phyloP scores from a whole-genome alignment of 64 coral and sea anemone species.

The Hydrozoanthus tunicans region DNA sequence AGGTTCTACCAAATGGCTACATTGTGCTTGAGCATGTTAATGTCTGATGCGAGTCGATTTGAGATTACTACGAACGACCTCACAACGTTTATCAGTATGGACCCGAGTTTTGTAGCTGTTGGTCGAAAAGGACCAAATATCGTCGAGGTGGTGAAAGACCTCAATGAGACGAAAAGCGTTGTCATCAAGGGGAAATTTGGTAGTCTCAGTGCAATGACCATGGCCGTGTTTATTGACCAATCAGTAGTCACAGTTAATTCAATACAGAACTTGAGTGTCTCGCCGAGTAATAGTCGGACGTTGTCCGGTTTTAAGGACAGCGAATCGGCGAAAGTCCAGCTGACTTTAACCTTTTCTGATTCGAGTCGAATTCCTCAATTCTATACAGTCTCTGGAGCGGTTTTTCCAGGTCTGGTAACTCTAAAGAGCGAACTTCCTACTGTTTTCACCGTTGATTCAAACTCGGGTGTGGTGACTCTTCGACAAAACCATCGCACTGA shows the following conservation, averaged over 20 bases:
- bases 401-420: conserved; percentile 63
- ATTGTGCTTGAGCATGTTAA: conserved; percentile 50
- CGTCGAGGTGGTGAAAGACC: conserved; percentile 13
- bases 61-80: conserved; percentile 49
- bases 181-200: conserved; percentile 29
- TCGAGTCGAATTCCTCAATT: conserved; percentile 45
- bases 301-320: conserved; percentile 61
- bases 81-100: conserved; percentile 55
- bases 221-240: background rate
- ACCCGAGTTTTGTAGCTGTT: conserved; percentile 23
- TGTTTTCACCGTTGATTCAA: conserved; percentile 62
- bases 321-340: conserved; percentile 47
- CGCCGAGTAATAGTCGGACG: conserved; percentile 18
- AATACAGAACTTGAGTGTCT: conserved; percentile 22
- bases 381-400: conserved; percentile 32
- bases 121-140: conserved; percentile 53
- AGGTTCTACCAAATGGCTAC: conserved; percentile 50
- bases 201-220: background rate
- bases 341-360: conserved; percentile 57
- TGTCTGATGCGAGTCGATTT: conserved; percentile 38
- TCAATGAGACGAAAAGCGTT: background rate
- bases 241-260: conserved; percentile 28
- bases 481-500: conserved; percentile 47
- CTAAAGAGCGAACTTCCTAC: conserved; percentile 37
- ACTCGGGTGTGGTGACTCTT: conserved; percentile 50